Evolutionary conservation across 2,888 invertebrate genomes (phyloP), one percentile per base, ranked within the genome.

Genomic region (Candidula unifasciata): DNA sequence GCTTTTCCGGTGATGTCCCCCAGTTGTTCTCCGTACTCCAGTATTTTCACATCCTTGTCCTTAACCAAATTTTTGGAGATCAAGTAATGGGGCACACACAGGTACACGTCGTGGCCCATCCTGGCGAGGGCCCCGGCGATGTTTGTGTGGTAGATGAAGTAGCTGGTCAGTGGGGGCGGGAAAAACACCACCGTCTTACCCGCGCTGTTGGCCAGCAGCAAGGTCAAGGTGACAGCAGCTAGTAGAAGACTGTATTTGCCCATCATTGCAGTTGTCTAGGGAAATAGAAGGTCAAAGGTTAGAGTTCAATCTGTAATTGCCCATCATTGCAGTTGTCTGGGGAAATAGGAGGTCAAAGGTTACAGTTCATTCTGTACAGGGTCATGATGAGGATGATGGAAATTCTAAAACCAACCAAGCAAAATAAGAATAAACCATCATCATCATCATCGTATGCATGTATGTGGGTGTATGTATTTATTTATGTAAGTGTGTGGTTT

Each of bases 111-210:
- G 76, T 86, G 86, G 2, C 86, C 84, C 24, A 86, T 68, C 0
- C 71, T 69, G 13, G 73, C 77, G 24, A 86, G 69, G 3, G 82
- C 82, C 24, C 52, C 71, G 6, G 71, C 86, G 6, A 86, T 73
- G 27, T 84, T 84, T 37, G 57, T 37, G 71, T 86, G 86, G 21
- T 66, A 37, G 68, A 84, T 1, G 80, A 84, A 33, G 82, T 86
- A 37, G 79, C 84, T 66, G 69, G 77, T 81, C 33, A 37, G 16
- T 69, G 74, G 73, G 24, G 64, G 69, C 5, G 82, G 82, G 21
- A 35, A 74, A n/a, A 82, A 54, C 13, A 82, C 82, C 30, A 74
- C 82, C n/a, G 44, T 60, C 69, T 86, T 86, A 74, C 64, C 86
- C 6, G 37, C 54, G 16, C 8, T 74, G 3, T 5, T 18, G 13